Conservation (phyloP, 2,888 invertebrate genomes). For the Empis livida region DNA sequence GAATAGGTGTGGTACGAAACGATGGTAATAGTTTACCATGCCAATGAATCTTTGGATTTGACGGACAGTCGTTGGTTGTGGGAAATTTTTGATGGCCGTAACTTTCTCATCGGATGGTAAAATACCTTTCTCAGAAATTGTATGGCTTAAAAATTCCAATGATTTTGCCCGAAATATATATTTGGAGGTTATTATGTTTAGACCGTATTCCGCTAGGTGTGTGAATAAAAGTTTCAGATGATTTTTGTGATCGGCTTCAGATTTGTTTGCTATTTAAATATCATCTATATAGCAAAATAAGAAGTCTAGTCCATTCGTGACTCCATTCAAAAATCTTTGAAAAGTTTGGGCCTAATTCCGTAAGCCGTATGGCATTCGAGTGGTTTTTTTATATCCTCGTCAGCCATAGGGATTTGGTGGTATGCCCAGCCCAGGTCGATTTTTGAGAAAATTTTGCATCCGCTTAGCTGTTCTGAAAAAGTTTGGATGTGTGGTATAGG, state of each 20-base stretch:
- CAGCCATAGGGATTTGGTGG: conserved; percentile 10
- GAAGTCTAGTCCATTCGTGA: conserved; percentile 14
- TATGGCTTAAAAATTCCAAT: conserved; percentile 1
- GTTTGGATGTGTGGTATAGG: not conserved
- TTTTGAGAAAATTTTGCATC: conserved; percentile 15
- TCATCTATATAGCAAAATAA: conserved; percentile 17
- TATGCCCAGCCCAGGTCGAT: conserved; percentile 17
- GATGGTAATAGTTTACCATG: conserved; percentile 10
- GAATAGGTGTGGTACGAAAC: conserved; percentile 1
- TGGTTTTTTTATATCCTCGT: not conserved
- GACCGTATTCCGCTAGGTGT: conserved; percentile 11
- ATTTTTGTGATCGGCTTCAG: conserved; percentile 10
- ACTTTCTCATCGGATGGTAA: conserved; percentile 4
- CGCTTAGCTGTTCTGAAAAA: not conserved
- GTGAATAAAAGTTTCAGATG: conserved; percentile 13
- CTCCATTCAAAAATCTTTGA: conserved; percentile 19
- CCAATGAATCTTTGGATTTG: conserved; percentile 4
- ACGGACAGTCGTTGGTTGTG: not conserved
- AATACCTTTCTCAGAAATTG: not conserved
- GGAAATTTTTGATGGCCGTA: not conserved
- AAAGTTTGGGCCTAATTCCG: conserved; percentile 23
- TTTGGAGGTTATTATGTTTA: conserved; percentile 12
- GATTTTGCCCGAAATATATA: not conserved
- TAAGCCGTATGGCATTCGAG: conserved; percentile 22
- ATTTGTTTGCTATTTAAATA: conserved; percentile 13